Percentiles rank a stretch among this genome's conserved stretches.
phyloP scores from a whole-genome alignment of 2,797 vertebrate species.

The Enteromius viviparus region DNA sequence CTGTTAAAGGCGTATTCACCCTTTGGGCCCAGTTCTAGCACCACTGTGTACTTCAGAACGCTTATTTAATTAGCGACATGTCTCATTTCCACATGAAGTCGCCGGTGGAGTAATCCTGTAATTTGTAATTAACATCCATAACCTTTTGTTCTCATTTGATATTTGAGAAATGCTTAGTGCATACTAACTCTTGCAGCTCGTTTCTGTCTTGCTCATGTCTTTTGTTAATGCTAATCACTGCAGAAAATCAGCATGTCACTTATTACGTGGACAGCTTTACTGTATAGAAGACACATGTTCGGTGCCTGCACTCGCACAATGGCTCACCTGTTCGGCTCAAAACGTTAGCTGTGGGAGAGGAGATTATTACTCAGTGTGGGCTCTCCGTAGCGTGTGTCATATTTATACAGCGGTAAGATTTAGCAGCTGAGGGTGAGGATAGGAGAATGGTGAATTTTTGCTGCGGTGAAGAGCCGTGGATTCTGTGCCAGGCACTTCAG shows the following conservation, averaged over 20 bases:
- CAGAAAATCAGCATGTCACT: conserved; percentile 48
- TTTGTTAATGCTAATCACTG: conserved; percentile 57
- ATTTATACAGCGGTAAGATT: conserved; percentile 5
- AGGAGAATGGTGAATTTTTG: conserved; percentile 5
- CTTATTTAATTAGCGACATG: conserved; percentile 62
- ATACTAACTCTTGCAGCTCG: conserved; percentile 51
- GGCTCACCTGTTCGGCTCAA: conserved; percentile 28
- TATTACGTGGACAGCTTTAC: neutral
- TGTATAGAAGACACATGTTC: conserved; percentile 6
- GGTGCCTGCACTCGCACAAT: neutral
- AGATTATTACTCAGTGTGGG: conserved; percentile 30
- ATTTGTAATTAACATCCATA: conserved; percentile 63
- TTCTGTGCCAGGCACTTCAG: conserved; percentile 26
- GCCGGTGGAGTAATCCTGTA: conserved; percentile 48
- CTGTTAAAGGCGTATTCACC: conserved; percentile 46
- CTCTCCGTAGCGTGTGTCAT: neutral
- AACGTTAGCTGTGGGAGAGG: conserved; percentile 23
- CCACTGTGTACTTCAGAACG: conserved; percentile 48
- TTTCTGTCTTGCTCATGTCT: conserved; percentile 56
- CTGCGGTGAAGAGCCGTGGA: conserved; percentile 19
- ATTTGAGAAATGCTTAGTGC: conserved; percentile 57
- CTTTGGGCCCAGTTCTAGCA: conserved; percentile 28
- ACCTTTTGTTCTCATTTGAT: conserved; percentile 60
- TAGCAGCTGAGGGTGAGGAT: conserved; percentile 19
- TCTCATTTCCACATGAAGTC: conserved; percentile 53